Evolutionary conservation across 2,797 vertebrate genomes (phyloP).

Genomic region (Danionella dracula): DNA sequence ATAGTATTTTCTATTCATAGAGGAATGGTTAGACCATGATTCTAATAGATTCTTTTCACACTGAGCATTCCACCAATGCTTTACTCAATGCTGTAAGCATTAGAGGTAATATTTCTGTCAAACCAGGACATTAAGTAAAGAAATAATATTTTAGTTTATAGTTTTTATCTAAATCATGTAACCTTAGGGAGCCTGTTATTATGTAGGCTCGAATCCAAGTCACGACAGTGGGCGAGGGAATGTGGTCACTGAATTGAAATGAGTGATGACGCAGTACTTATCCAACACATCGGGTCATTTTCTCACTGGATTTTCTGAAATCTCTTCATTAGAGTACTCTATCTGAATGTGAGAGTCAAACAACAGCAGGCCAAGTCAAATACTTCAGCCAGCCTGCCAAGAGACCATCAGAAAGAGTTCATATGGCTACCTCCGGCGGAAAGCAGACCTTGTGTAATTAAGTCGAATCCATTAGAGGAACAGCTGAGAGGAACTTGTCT

Average conservation of each 20-base stretch:
- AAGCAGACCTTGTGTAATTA: not conserved
- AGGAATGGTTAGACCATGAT: too few species aligned
- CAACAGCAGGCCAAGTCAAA: not conserved
- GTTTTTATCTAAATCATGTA: too few species aligned
- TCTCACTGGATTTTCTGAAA: conserved; percentile 6
- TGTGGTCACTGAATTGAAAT: conserved; percentile 24
- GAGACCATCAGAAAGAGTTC: not conserved
- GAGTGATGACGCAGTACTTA: conserved; percentile 13
- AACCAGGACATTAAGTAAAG: too few species aligned
- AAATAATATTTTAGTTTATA: too few species aligned
- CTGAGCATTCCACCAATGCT: too few species aligned
- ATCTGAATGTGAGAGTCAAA: not conserved
- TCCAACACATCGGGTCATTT: conserved; percentile 9
- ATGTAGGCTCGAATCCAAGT: conserved; percentile 22
- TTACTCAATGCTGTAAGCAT: too few species aligned
- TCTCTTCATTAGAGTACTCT: conserved; percentile 9
- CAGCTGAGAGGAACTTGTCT: conserved; percentile 8
- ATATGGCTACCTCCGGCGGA: not conserved
- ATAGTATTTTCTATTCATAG: too few species aligned
- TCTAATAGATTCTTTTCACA: too few species aligned
- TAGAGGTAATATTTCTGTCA: too few species aligned
- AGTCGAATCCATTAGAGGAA: conserved; percentile 17
- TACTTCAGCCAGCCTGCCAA: not conserved
- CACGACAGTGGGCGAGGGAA: conserved; percentile 27
- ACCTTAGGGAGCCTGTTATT: not conserved